These are phyloP conservation scores for Sphaeramia orbicularis DNA, from an alignment of 2,797 vertebrate species.

Conservation along the genomic window DNA sequence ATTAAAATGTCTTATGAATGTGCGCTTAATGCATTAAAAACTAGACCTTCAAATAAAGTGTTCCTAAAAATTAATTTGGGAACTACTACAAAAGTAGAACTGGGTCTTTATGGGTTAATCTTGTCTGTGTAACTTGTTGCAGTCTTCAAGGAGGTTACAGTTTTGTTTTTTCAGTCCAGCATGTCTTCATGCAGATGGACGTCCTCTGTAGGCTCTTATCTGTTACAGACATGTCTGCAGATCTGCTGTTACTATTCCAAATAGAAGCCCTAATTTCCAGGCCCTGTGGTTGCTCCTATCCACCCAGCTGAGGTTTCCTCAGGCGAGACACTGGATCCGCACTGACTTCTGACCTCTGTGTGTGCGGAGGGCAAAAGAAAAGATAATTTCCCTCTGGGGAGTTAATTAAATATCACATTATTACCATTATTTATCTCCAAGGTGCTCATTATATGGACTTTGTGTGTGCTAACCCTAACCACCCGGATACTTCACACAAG, in stretches of 20 bases:
- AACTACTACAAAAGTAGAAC: too few relatives aligned
- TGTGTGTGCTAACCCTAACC: conserved; percentile 40
- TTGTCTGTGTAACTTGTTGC: too few relatives aligned
- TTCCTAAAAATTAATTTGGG: too few relatives aligned
- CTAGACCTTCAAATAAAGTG: too few relatives aligned
- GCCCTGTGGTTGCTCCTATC: neutral
- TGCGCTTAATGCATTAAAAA: too few relatives aligned
- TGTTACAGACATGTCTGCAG: too few relatives aligned
- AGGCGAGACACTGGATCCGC: conserved; percentile 25
- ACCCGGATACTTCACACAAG: conserved; percentile 13
- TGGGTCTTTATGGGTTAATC: too few relatives aligned
- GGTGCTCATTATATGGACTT: conserved; percentile 45
- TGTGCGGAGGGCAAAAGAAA: conserved; percentile 14
- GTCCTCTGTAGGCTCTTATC: too few relatives aligned
- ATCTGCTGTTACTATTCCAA: neutral
- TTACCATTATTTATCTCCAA: conserved; percentile 54
- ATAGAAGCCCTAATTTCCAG: neutral
- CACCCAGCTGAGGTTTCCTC: conserved; percentile 13
- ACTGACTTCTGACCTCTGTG: conserved; percentile 44
- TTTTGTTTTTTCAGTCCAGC: too few relatives aligned
- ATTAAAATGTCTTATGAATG: too few relatives aligned
- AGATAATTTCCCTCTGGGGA: conserved; percentile 43
- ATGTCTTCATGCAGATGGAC: too few relatives aligned
- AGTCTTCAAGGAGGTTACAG: too few relatives aligned
- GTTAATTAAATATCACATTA: conserved; percentile 55